These are phyloP conservation scores for Silvanus unidentatus DNA, from an alignment of 2,888 invertebrate genomes.

Conservation along the genomic window DNA sequence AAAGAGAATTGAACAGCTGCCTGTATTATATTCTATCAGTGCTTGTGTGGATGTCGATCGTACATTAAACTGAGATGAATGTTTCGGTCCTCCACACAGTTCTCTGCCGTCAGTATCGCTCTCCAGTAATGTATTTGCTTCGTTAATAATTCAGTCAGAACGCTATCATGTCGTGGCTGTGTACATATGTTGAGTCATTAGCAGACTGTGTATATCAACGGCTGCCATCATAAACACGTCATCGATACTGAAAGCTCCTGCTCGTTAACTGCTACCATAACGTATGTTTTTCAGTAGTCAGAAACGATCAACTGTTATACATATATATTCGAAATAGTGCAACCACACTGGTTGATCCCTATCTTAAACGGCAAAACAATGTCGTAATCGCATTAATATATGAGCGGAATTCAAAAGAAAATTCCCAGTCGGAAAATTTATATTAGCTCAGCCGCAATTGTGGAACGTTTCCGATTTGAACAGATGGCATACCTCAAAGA, in stretches of 20 bases:
- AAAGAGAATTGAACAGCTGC: constrained; percentile 30
- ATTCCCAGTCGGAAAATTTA: too few species aligned
- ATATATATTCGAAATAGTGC: too few species aligned
- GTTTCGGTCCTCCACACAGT: neutral
- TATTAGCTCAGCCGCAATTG: neutral
- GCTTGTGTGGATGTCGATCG: constrained; percentile 8
- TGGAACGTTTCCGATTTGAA: neutral
- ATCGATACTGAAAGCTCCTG: constrained; percentile 33
- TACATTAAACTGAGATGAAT: constrained; percentile 13
- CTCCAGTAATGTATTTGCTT: constrained; percentile 32
- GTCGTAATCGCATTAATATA: neutral
- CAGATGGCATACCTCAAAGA: constrained; percentile 1
- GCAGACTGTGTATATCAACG: constrained; percentile 42
- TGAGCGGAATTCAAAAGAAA: neutral
- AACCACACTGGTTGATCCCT: too few species aligned
- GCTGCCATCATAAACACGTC: constrained; percentile 43
- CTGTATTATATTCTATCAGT: constrained; percentile 21
- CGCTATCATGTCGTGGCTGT: constrained; percentile 34
- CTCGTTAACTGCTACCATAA: constrained; percentile 24
- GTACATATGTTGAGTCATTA: constrained; percentile 44
- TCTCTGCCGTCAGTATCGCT: constrained; percentile 9
- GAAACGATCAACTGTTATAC: too few species aligned
- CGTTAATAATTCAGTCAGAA: constrained; percentile 41
- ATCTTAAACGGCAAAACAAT: too few species aligned
- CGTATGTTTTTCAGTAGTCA: too few species aligned